phyloP scores from a whole-genome alignment of 2,888 invertebrate genomes.

The Napeogenes sylphis region DNA sequence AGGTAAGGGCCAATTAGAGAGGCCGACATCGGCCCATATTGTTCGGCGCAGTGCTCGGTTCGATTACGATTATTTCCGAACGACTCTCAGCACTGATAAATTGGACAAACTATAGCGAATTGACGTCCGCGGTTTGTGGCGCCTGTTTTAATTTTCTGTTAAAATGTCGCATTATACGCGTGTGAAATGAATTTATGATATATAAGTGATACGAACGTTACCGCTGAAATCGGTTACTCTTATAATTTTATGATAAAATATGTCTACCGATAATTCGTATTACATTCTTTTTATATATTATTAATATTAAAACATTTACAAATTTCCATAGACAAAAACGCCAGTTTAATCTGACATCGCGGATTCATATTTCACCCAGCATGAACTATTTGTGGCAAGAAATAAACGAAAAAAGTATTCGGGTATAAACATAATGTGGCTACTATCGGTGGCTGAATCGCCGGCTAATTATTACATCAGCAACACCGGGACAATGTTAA shows the following conservation, averaged over 20 bases:
- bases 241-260: conserved; percentile 6
- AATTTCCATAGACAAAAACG: conserved; percentile 2
- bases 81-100: conserved; percentile 73
- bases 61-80: conserved; percentile 76
- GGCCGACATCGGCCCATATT: conserved; percentile 76
- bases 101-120: conserved; percentile 75
- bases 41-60: conserved; percentile 72
- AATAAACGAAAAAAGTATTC: conserved; percentile 10
- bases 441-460: conserved; percentile 51
- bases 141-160: conserved; percentile 63
- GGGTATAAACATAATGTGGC: conserved; percentile 18
- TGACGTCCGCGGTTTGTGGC: conserved; percentile 67
- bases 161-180: conserved; percentile 53
- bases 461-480: conserved; percentile 54
- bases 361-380: conserved; percentile 18
- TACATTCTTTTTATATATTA: neutral
- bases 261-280: neutral
- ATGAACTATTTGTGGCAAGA: conserved; percentile 2
- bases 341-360: neutral
- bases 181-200: conserved; percentile 29
- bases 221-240: conserved; percentile 12
- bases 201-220: conserved; percentile 29
- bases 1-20: conserved; percentile 78
- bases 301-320: neutral
- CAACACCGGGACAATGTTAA: conserved; percentile 18